phyloP scores from a whole-genome alignment of 2,797 vertebrate species.

The Cynopterus sphinx region DNA sequence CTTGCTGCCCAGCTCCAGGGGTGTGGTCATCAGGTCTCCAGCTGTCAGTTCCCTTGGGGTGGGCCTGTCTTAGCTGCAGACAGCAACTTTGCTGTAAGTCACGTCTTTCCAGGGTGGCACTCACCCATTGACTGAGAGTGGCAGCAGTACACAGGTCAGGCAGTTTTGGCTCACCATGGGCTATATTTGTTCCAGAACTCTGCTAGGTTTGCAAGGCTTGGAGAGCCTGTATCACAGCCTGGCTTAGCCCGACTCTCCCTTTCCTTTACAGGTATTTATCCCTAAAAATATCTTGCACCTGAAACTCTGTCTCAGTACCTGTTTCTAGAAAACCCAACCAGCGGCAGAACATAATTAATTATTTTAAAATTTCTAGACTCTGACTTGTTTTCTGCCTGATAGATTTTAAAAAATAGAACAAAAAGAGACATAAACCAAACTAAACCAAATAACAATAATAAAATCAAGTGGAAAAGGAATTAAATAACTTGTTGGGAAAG shows the following conservation, averaged over 20 bases:
- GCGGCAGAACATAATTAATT: not conserved
- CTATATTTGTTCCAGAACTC: not conserved
- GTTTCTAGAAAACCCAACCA: not conserved
- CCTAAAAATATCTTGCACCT: not conserved
- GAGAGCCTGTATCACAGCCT: not conserved
- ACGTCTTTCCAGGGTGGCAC: not conserved
- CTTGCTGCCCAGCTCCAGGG: not conserved
- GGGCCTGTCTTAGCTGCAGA: not conserved
- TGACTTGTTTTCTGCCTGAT: not conserved
- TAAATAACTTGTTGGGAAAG: slow-evolving; percentile 25
- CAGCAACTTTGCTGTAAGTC: not conserved
- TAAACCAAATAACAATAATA: slow-evolving; percentile 2
- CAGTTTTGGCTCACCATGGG: not conserved
- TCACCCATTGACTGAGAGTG: not conserved
- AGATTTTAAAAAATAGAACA: not conserved
- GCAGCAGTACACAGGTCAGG: not conserved
- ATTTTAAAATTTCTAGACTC: not conserved
- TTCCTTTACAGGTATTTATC: not conserved
- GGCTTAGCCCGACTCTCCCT: not conserved
- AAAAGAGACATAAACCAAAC: slow-evolving; percentile 17
- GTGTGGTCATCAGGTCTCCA: not conserved
- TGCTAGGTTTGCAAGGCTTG: not conserved
- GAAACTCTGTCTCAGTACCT: not conserved
- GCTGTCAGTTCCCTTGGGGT: not conserved
- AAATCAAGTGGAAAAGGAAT: slow-evolving; percentile 36